A percentile compares a stretch with the other conserved stretches of the same genome.
These are phyloP conservation scores for Cyclura pinguis DNA, from an alignment of 2,797 vertebrate species.

Conservation along the genomic window DNA sequence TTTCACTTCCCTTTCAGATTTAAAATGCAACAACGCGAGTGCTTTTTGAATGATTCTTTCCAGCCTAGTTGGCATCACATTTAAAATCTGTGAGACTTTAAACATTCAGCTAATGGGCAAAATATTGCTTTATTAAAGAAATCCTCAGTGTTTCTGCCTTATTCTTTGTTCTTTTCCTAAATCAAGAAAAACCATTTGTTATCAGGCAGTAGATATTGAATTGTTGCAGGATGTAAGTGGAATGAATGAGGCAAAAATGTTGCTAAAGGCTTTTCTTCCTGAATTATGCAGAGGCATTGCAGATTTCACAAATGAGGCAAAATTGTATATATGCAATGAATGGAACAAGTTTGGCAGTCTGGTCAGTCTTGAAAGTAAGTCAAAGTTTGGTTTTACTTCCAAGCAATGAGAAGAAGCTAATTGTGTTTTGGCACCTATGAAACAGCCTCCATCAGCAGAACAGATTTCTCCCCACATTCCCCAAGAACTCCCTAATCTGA, in stretches of 20 bases:
- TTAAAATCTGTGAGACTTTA: not conserved
- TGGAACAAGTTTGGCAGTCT: not conserved
- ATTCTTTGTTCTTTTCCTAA: not conserved
- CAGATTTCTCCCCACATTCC: too few species aligned
- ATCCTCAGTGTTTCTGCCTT: not conserved
- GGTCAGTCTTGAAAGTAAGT: not conserved
- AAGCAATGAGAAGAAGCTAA: not conserved
- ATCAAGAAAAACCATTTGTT: constrained; percentile 4
- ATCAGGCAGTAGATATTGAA: not conserved
- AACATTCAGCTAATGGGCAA: constrained; percentile 1
- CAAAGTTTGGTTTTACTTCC: not conserved
- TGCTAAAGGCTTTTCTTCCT: constrained; percentile 9
- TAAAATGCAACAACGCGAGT: not conserved
- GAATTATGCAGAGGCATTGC: constrained; percentile 1
- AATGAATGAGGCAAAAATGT: not conserved
- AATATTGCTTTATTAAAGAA: constrained; percentile 2
- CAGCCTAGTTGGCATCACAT: not conserved
- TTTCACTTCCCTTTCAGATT: not conserved
- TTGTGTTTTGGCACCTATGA: not conserved
- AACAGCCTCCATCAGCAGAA: too few species aligned
- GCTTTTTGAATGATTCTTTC: not conserved
- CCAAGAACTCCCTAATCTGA: too few species aligned
- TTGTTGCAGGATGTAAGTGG: constrained; percentile 13
- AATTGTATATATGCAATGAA: not conserved
- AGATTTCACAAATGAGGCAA: not conserved